Conservation (phyloP, 1,140 invertebrate genomes). For the Ruditapes philippinarum region DNA sequence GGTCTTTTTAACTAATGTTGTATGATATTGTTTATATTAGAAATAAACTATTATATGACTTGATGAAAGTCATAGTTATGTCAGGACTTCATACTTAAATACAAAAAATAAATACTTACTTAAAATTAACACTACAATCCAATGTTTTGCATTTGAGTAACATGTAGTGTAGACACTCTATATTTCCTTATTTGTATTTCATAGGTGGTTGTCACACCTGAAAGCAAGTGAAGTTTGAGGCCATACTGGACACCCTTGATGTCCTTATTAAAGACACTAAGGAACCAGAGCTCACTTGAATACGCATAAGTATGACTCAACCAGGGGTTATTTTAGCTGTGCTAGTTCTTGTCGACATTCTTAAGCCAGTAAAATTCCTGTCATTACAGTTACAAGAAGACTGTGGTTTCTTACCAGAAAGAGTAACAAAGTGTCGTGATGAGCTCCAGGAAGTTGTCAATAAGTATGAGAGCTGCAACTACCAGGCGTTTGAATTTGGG, state of each 20-base stretch:
- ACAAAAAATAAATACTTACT: no score
- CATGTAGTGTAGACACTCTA: no score
- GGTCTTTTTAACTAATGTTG: no score
- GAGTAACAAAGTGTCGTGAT: conserved; percentile 29
- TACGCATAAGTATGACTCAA: neutral
- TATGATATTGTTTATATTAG: no score
- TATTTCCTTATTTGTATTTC: no score
- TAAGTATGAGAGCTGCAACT: neutral
- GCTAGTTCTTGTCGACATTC: conserved; percentile 19
- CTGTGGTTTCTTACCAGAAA: neutral
- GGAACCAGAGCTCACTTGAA: conserved; percentile 9
- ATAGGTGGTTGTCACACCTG: conserved; percentile 55
- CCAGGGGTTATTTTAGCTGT: neutral
- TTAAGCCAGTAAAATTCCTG: conserved; percentile 48
- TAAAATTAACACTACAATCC: no score
- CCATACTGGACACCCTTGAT: conserved; percentile 40
- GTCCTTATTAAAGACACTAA: neutral
- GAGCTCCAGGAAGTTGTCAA: neutral
- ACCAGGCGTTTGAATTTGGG: conserved; percentile 14
- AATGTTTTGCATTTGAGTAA: no score
- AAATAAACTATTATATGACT: no score
- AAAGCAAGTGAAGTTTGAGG: conserved; percentile 30
- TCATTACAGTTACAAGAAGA: conserved; percentile 20
- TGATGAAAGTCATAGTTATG: no score
- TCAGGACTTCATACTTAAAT: no score